Evolutionary conservation across 1,140 invertebrate genomes (phyloP), one percentile per base, ranked within the genome.

Genomic region (Bombus pyrosoma): DNA sequence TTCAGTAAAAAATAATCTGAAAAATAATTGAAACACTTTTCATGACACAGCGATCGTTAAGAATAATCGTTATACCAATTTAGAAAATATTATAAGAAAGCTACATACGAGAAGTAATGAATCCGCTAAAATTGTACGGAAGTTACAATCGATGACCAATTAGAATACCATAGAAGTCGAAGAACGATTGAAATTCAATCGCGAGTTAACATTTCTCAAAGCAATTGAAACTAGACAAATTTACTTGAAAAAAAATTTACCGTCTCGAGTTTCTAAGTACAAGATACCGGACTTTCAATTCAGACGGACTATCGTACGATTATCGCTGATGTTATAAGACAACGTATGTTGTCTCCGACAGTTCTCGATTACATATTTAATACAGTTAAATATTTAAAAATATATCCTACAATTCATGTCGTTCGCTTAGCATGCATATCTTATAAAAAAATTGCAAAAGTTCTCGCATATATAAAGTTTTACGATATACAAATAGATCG

Each of bases 11-110:
- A 41, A 62, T 62, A 62, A 77, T 39, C 13, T 39, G 18, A 18
- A 43, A 18, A 47, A 74, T 47, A 74, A 74, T 74, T 47, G 72
- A 47, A 73, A 71, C 10, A 41, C 47, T n/a, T 28, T 71, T 34
- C 18, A 28, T 25, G 37, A 69, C 34, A 22, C 22, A 39, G 34
- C 28, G 2, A 41, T 71, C 28, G 39, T 13, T 41, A n/a, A 15
- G 13, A 72, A 72, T 72, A 72, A 72, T 72, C 39, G 1, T 13
- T 12, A 10, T 25, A 25, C 34, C 12, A 39, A 71, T n/a, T 39
- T n/a, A 39, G 12, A 15, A 66, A 32, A 32, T 9, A 8, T 3
- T 5, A 10, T n/a, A 15, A 8, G 8, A 43, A 43, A 75, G 3
- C 32, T 64, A 2, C 43, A 32, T n/a, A n/a, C 12, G 9, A 15